Base-by-base conservation (phyloP, 2,113 vertebrate species). In the Panurus biarmicus region DNA sequence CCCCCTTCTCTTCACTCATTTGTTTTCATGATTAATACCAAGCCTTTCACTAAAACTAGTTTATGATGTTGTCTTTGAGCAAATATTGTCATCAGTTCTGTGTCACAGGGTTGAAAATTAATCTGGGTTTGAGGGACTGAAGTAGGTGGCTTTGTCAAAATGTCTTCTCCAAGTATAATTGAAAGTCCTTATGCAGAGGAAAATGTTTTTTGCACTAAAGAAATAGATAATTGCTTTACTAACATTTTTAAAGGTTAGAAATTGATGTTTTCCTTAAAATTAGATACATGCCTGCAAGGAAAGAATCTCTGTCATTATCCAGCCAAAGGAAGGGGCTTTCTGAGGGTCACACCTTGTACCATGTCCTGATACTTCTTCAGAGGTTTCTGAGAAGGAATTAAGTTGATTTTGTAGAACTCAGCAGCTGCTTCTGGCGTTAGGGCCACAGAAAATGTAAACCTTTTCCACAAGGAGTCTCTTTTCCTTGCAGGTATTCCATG, bases 401-500 rank as follows among this genome's bases (percentile, higher is more conserved):
- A 48, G 23, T 44, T 44, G 20, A 0, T 73, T 76, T 79, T 62
- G 26, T 70, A 24, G 62, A 79, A 18, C 5, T n/a, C 5, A 5
- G 29, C 17, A 50, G 33, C 26, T 85, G 22, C 20, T n/a, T 73
- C 45, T 71, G 69, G 48, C 87, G 50, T 8, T 47, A 65, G 40
- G 24, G 33, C 38, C 54, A 26, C 33, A 62, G 31, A 33, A 87
- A 47, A 47, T 14, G 7, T 15, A 33, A 5, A 45, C 7, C 18
- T 57, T 38, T 74, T 17, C 45, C 69, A 5, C 17, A 2, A 2
- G 31, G 66, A 22, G 12, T 65, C 26, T 29, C 48, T 82, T 24
- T 65, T 51, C 50, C 51, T 42, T 92, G 51, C 94, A 99, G 99
- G 98, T 99, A 4, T 99, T 99, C 95, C 99, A 99, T 36, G 99